Base-by-base conservation (phyloP, 2,797 vertebrate genomes). In the Sitta carolinensis region DNA sequence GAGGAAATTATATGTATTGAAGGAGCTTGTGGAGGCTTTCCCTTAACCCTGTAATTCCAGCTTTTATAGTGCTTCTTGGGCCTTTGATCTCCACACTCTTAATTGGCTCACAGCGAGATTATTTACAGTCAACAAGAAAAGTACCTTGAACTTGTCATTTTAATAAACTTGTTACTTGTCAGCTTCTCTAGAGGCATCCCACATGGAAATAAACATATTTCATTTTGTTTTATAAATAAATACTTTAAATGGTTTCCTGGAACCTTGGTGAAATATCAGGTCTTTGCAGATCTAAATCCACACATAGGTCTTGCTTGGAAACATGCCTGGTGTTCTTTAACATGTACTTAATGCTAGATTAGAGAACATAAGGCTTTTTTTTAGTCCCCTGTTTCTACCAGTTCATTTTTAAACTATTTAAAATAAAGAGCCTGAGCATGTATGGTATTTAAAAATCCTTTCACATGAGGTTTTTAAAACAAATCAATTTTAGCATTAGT, bases 401-500 rank as follows among this genome's bases (percentile, higher is more conserved):
- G 87, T 84, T 98, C 77, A 72, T 97, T 98, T 98, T 95, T 95
- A 95, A 97, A 94, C 91, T 84, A 90, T 97, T 98, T 95, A 95
- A 97, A 98, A 96, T 97, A 97, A 97, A 97, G 92, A 97, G 50
- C 64, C 95, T 95, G 93, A 91, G 75, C 63, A 85, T 95, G 91
- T 96, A 86, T 96, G 95, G 89, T 97, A 96, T 98, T 98, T 97
- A 92, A 97, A 94, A 98, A 97, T 94, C 73, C 94, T 96, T 97
- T 97, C 94, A 97, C 84, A 88, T 96, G 90, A 94, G 96, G 95
- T 98, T 98, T 97, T 97, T 96, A 93, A 97, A 97, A 97, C 96
- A 97, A 95, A 97, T 97, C 96, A 96, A 93, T 98, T 98, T 98
- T 95, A 96, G 77, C 93, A 97, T 97, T 97, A 97, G 94, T 93